A percentile compares a stretch with the other conserved stretches of the same genome.
Evolutionary conservation across 2,113 vertebrate species (phyloP).

Genomic region (Lampris megalopsis): DNA sequence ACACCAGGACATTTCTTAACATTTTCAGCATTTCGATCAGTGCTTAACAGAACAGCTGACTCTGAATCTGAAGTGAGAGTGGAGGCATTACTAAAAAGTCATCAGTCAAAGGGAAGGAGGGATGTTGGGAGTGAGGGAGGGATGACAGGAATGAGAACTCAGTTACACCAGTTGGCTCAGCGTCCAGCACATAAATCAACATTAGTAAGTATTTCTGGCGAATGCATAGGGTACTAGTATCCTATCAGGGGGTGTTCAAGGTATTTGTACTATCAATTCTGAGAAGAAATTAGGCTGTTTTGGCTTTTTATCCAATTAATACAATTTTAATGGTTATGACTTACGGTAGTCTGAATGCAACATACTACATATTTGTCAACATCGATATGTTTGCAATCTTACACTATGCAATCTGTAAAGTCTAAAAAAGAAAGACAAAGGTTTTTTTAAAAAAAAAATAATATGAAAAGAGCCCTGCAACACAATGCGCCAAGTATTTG

Average conservation of each 20-base stretch:
- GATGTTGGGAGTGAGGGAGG: conserved; percentile 10
- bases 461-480: not conserved
- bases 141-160: conserved; percentile 25
- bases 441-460: not conserved
- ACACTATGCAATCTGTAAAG: too few species aligned
- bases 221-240: too few species aligned
- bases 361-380: not conserved
- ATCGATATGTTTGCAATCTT: too few species aligned
- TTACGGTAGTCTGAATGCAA: not conserved
- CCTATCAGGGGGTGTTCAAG: too few species aligned
- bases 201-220: not conserved
- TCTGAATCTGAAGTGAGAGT: conserved; percentile 20
- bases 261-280: too few species aligned
- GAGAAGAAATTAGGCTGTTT: too few species aligned
- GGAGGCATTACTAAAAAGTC: conserved; percentile 28
- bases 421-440: not conserved
- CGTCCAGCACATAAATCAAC: conserved; percentile 35
- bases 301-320: too few species aligned
- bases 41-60: conserved; percentile 20
- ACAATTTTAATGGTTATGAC: too few species aligned
- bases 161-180: conserved; percentile 34
- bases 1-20: too few species aligned
- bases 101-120: conserved; percentile 26
- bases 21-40: too few species aligned
- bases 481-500: not conserved